Conservation (phyloP, 2,888 invertebrate species). For the Brachyptera putata region DNA sequence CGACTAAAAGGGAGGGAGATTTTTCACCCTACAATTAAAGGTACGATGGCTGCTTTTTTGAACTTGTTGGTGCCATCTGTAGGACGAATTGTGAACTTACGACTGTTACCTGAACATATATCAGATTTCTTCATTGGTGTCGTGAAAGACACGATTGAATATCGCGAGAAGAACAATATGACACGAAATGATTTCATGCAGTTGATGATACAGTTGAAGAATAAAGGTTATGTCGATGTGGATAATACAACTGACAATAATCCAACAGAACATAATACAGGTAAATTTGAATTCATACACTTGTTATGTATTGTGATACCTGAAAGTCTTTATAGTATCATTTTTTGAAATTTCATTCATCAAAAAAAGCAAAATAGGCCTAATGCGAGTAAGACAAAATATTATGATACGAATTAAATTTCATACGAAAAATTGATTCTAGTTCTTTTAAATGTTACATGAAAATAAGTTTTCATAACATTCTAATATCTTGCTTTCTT, state of each 20-base stretch:
- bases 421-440: too few species aligned
- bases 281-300: too few species aligned
- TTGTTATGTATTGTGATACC: too few species aligned
- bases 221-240: conserved; percentile 25
- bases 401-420: too few species aligned
- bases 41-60: conserved; percentile 44
- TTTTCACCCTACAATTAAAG: conserved; percentile 38
- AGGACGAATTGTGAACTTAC: conserved; percentile 38
- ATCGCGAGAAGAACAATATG: conserved; percentile 36
- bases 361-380: too few species aligned
- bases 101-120: not conserved
- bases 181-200: conserved; percentile 37
- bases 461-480: too few species aligned
- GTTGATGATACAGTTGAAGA: conserved; percentile 30
- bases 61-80: conserved; percentile 49
- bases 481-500: too few species aligned
- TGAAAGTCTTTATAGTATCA: too few species aligned
- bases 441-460: too few species aligned
- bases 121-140: conserved; percentile 43
- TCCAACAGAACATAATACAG: conserved; percentile 22
- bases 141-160: conserved; percentile 41
- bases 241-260: conserved; percentile 5
- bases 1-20: conserved; percentile 38
- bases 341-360: too few species aligned
- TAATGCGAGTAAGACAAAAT: too few species aligned